Evolutionary conservation across 2,797 vertebrate species (phyloP).

Genomic region (Furcifer pardalis): DNA sequence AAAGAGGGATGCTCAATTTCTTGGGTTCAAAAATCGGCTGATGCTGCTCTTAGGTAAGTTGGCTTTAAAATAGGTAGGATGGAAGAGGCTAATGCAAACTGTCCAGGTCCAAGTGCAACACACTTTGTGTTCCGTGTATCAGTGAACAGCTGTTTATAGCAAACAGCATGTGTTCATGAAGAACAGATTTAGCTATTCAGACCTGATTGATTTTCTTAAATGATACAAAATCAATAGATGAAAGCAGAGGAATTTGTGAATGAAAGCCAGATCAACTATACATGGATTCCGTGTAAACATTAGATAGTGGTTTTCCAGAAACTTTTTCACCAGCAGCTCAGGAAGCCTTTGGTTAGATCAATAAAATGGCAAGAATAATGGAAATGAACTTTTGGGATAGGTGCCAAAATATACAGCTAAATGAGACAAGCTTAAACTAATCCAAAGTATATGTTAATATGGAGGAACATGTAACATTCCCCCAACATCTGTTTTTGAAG

Average conservation of each 20-base stretch:
- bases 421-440: neutral
- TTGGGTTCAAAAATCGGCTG: neutral
- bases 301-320: constrained; percentile 10
- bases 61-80: neutral
- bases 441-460: neutral
- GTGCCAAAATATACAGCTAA: neutral
- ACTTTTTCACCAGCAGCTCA: neutral
- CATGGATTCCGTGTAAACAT: constrained; percentile 10
- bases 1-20: neutral
- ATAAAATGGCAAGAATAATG: neutral
- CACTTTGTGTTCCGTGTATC: neutral
- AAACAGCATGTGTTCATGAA: neutral
- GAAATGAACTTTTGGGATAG: neutral
- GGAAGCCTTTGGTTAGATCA: neutral
- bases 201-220: constrained; percentile 18
- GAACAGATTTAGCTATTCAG: neutral
- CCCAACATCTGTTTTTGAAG: neutral
- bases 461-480: neutral
- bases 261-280: constrained; percentile 26
- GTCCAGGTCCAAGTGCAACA: neutral
- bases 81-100: constrained; percentile 14
- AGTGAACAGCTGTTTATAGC: neutral
- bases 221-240: constrained; percentile 25
- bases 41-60: neutral
- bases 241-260: constrained; percentile 25